A percentile compares a stretch with the other conserved stretches of the same genome.
Conservation (phyloP, 2,797 vertebrate species). For the Tympanoctomys barrerae region DNA sequence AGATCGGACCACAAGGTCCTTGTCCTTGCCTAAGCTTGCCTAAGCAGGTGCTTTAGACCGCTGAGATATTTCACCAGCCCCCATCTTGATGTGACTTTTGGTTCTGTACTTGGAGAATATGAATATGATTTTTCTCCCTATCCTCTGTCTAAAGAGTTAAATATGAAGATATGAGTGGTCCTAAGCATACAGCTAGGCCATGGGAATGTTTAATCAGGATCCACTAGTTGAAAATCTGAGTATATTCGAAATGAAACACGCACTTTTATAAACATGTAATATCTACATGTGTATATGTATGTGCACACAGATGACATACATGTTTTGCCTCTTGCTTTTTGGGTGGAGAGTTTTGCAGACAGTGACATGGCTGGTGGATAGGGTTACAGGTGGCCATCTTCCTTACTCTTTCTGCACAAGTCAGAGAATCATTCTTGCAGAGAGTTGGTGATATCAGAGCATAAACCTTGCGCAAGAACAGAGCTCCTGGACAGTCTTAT, state of each 20-base stretch:
- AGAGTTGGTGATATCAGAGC: not conserved
- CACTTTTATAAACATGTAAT: not conserved
- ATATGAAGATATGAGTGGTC: not conserved
- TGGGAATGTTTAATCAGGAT: not conserved
- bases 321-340: not conserved
- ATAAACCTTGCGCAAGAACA: not conserved
- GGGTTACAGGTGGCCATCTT: not conserved
- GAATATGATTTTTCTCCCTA: not conserved
- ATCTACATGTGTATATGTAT: not conserved
- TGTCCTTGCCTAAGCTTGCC: too few relatives aligned
- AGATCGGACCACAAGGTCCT: too few relatives aligned
- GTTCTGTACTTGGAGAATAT: not conserved
- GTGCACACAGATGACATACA: not conserved
- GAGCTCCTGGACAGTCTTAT: not conserved
- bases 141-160: not conserved
- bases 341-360: not conserved
- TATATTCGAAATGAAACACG: not conserved
- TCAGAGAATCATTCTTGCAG: not conserved
- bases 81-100: not conserved
- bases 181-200: not conserved
- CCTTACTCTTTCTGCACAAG: not conserved
- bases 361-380: not conserved
- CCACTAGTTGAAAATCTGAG: not conserved
- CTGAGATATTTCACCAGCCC: too few relatives aligned
- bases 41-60: too few relatives aligned